These are phyloP conservation scores for Hemibagrus guttatus DNA, from an alignment of 2,797 vertebrate genomes.

Conservation along the genomic window DNA sequence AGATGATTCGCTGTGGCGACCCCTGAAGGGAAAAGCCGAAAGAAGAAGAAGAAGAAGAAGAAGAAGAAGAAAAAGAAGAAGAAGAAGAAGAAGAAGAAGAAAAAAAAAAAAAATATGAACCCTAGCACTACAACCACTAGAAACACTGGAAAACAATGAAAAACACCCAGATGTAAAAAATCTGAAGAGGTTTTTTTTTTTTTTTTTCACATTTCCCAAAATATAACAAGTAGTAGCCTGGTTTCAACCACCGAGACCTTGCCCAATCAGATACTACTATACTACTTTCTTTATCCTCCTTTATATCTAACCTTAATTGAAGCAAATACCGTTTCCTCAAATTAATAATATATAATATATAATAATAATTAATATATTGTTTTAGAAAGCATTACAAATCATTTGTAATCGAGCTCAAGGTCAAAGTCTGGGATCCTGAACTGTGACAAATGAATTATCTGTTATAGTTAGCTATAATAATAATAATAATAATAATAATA, in stretches of 20 bases:
- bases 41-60: too few species aligned
- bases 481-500: background rate
- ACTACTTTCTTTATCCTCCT: background rate
- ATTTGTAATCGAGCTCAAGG: background rate
- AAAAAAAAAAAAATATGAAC: background rate
- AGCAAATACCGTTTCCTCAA: too few species aligned
- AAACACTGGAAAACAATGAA: background rate
- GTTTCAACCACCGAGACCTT: background rate
- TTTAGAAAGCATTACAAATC: background rate
- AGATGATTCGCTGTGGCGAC: too few species aligned
- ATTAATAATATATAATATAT: too few species aligned
- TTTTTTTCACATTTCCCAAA: background rate
- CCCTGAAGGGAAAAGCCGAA: too few species aligned
- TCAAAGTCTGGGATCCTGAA: background rate
- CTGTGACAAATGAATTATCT: background rate
- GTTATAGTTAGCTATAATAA: background rate
- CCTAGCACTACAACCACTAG: too few species aligned
- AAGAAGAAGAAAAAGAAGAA: too few species aligned
- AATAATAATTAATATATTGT: too few species aligned
- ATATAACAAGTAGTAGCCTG: background rate
- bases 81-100: too few species aligned
- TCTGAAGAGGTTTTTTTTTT: too few species aligned
- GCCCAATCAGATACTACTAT: background rate
- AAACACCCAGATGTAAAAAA: background rate
- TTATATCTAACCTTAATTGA: background rate